These are phyloP conservation scores for Drosophila vallismaia DNA, from an alignment of 2,888 invertebrate species.

Conservation along the genomic window DNA sequence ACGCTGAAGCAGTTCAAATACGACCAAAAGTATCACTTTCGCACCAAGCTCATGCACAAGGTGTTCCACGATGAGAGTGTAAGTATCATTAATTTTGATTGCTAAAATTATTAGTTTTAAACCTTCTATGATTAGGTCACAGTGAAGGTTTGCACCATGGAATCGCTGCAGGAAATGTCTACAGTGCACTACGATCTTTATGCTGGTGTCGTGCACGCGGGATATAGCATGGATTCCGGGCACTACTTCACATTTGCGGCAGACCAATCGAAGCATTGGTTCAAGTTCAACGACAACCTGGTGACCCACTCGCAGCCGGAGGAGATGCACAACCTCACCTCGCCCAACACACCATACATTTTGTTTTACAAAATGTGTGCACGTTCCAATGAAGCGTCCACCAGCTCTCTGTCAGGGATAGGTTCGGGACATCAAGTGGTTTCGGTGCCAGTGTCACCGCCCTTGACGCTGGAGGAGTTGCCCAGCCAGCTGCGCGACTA, in stretches of 20 bases:
- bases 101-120: no score
- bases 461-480: constrained; percentile 80
- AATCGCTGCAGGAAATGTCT: constrained; percentile 77
- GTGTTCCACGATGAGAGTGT: constrained; percentile 86
- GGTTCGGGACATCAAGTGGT: constrained; percentile 67
- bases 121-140: constrained; percentile 65
- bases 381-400: constrained; percentile 67
- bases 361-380: constrained; percentile 88
- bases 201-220: constrained; percentile 93
- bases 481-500: constrained; percentile 81
- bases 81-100: constrained; percentile 58
- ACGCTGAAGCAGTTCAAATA: constrained; percentile 92
- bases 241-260: constrained; percentile 94
- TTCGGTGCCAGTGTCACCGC: constrained; percentile 74
- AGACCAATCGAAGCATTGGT: constrained; percentile 88
- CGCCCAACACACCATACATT: constrained; percentile 92
- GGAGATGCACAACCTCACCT: constrained; percentile 87
- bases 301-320: constrained; percentile 87
- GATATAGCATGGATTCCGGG: constrained; percentile 92
- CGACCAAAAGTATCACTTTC: constrained; percentile 88
- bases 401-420: constrained; percentile 20
- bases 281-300: constrained; percentile 91
- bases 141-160: constrained; percentile 83
- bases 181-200: constrained; percentile 88
- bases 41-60: constrained; percentile 91